A percentile compares a stretch with the other conserved stretches of the same genome.
Evolutionary conservation across 2,888 invertebrate genomes (phyloP).

Genomic region (Hedychridium roseum): DNA sequence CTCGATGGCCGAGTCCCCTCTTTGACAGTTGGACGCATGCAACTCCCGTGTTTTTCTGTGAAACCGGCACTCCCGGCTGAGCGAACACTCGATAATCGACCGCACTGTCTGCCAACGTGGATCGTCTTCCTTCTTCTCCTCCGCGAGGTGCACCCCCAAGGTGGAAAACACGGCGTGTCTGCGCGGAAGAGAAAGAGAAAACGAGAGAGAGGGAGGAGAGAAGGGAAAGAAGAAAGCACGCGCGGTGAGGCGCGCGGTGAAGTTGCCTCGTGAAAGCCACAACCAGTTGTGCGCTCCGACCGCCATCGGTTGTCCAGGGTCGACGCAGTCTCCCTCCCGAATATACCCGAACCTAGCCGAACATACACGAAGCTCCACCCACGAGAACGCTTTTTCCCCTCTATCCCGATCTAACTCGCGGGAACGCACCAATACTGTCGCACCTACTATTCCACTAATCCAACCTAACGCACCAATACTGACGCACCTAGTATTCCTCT

Average conservation of each 20-base stretch:
- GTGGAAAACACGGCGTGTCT: no score
- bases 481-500: no score
- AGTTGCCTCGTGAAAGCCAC: constrained; percentile 56
- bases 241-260: constrained; percentile 31
- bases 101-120: background rate
- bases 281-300: constrained; percentile 56
- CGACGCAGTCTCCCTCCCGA: constrained; percentile 50
- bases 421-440: no score
- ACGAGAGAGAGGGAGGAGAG: constrained; percentile 9
- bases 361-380: constrained; percentile 39
- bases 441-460: no score
- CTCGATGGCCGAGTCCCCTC: background rate
- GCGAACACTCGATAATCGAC: background rate
- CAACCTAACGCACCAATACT: no score
- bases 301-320: constrained; percentile 55
- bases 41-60: background rate
- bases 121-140: background rate
- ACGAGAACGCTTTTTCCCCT: no score
- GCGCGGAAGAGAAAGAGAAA: background rate
- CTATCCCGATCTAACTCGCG: no score
- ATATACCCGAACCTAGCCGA: constrained; percentile 38
- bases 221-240: constrained; percentile 25
- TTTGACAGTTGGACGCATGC: background rate
- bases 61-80: background rate
- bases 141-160: no score